phyloP scores from a whole-genome alignment of 2,797 vertebrate species.

The Tinamus major region DNA sequence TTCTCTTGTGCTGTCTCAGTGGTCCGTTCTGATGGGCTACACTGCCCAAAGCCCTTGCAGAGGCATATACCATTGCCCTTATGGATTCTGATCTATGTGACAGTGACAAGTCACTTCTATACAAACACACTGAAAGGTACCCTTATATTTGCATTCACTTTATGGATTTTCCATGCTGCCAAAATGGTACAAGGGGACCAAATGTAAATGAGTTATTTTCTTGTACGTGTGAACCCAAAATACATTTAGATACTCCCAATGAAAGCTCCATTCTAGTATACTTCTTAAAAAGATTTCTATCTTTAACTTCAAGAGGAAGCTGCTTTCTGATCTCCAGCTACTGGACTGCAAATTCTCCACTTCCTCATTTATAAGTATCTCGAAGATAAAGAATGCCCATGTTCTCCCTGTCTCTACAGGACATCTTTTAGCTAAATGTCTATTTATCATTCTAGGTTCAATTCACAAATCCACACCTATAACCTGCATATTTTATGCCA shows the following conservation, averaged over 20 bases:
- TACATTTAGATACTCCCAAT: background rate
- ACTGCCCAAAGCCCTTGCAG: background rate
- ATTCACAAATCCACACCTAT: background rate
- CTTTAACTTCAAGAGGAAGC: background rate
- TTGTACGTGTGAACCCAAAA: background rate
- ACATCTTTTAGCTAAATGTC: background rate
- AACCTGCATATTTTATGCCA: background rate
- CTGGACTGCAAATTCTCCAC: background rate
- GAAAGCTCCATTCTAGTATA: background rate
- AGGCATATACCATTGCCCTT: background rate
- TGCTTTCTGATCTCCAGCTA: background rate
- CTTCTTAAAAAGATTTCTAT: background rate
- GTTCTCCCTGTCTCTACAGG: background rate
- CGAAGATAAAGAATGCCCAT: background rate
- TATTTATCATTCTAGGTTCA: background rate
- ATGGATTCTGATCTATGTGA: background rate
- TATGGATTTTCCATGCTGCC: background rate
- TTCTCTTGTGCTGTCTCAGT: background rate
- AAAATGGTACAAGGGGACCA: conserved; percentile 1
- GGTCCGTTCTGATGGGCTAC: background rate
- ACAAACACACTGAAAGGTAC: background rate
- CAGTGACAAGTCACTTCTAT: background rate
- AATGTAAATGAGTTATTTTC: background rate
- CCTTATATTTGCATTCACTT: background rate
- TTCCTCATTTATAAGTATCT: background rate